Conservation (phyloP, 2,888 invertebrate species). For the Cephus sareptanus region DNA sequence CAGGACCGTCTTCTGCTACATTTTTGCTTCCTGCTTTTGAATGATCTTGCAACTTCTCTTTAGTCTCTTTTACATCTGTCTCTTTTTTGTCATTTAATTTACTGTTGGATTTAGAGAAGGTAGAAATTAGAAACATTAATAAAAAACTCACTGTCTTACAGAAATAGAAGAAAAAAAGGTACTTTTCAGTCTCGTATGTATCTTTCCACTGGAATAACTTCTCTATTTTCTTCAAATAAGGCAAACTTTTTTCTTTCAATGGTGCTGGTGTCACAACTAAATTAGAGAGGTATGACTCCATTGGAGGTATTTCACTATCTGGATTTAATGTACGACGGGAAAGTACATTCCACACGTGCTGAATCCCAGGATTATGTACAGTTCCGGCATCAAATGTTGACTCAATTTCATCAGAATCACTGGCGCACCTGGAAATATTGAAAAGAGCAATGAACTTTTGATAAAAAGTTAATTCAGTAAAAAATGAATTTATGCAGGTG, state of each 20-base stretch:
- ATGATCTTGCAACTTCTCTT: neutral
- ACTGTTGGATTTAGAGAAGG: neutral
- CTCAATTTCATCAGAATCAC: constrained; percentile 18
- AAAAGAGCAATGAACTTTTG: neutral
- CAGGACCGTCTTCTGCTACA: neutral
- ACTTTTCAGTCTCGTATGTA: neutral
- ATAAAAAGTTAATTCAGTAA: neutral
- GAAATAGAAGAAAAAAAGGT: neutral
- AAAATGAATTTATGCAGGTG: neutral
- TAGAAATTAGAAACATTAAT: neutral
- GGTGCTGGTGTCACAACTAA: constrained; percentile 33
- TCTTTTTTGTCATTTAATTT: neutral
- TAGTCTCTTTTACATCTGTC: neutral
- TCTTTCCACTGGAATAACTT: constrained; percentile 33
- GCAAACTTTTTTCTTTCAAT: constrained; percentile 25
- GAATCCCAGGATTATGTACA: constrained; percentile 40
- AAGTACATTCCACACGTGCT: constrained; percentile 46
- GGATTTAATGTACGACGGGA: constrained; percentile 48
- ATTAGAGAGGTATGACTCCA: constrained; percentile 36
- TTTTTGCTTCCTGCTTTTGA: neutral
- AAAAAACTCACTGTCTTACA: neutral
- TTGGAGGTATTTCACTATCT: constrained; percentile 37
- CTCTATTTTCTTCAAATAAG: constrained; percentile 26
- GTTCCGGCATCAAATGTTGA: constrained; percentile 32
- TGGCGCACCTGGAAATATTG: constrained; percentile 6